Evolutionary conservation across 35 echinoderm and acorn worm species (phyloP).

Genomic region (Lytechinus pictus): DNA sequence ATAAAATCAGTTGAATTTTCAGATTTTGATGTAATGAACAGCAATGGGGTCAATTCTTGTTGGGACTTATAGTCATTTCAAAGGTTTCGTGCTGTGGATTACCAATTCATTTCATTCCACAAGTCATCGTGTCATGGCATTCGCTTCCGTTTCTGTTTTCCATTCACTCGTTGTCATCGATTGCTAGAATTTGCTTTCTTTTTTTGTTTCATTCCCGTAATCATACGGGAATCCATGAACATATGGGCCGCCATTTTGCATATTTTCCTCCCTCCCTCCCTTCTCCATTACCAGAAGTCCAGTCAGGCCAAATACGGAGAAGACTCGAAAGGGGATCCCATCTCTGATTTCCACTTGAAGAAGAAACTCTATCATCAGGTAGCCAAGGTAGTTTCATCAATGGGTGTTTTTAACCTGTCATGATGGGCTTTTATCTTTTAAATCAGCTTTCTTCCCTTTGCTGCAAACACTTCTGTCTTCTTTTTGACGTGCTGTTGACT

Average conservation of each 20-base stretch:
- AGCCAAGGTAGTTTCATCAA: conserved; percentile 21
- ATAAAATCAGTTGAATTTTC: background rate
- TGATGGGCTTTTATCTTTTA: background rate
- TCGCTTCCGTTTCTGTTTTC: background rate
- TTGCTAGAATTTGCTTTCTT: conserved; percentile 10
- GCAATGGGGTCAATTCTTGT: background rate
- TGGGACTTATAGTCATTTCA: background rate
- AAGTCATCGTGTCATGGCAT: background rate
- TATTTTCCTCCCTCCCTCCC: background rate
- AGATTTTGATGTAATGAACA: background rate
- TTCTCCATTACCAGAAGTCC: conserved; percentile 56
- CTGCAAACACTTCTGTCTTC: background rate
- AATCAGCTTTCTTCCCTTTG: background rate
- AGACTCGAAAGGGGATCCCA: conserved; percentile 66
- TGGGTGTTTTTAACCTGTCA: background rate
- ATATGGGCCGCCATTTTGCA: background rate
- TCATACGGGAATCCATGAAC: background rate
- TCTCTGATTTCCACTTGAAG: conserved; percentile 71
- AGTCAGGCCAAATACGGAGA: conserved; percentile 73
- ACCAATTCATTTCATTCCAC: background rate
- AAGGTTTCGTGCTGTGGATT: background rate
- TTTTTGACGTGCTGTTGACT: background rate
- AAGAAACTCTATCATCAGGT: conserved; percentile 92
- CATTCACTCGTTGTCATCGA: background rate
- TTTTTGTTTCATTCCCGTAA: background rate